Conservation (phyloP, 2,113 vertebrate species). For the Actinemys pallida region DNA sequence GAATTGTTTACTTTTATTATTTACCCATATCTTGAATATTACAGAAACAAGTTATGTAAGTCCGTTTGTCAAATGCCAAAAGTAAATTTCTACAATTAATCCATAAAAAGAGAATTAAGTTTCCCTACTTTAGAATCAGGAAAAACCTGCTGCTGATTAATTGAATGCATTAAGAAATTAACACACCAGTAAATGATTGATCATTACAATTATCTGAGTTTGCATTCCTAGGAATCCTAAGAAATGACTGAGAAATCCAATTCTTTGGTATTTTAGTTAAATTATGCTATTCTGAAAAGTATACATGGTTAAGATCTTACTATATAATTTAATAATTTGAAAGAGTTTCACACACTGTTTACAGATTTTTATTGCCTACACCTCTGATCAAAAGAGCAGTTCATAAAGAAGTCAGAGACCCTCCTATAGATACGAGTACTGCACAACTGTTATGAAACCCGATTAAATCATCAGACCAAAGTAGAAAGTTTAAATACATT, state of each 20-base stretch:
- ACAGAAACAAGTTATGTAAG: slow-evolving; percentile 50
- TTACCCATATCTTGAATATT: slow-evolving; percentile 57
- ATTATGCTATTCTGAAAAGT: slow-evolving; percentile 6
- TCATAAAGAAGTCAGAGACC: not conserved
- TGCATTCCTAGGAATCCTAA: slow-evolving; percentile 66
- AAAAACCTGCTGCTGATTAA: slow-evolving; percentile 69
- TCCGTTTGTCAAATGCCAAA: slow-evolving; percentile 60
- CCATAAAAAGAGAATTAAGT: slow-evolving; percentile 70
- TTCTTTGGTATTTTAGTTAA: slow-evolving; percentile 40
- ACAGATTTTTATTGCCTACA: not conserved
- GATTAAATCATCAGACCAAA: not conserved
- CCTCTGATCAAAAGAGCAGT: not conserved
- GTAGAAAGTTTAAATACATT: not conserved
- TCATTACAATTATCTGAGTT: slow-evolving; percentile 67
- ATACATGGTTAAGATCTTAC: not conserved
- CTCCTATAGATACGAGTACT: not conserved
- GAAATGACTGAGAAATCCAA: slow-evolving; percentile 47
- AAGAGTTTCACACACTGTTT: not conserved
- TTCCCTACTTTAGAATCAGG: slow-evolving; percentile 63
- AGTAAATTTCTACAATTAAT: slow-evolving; percentile 67
- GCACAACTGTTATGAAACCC: not conserved
- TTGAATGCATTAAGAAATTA: slow-evolving; percentile 69
- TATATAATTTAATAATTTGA: not conserved
- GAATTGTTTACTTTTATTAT: slow-evolving; percentile 70
- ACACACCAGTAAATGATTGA: slow-evolving; percentile 70